Evolutionary conservation across 2,797 vertebrate species (phyloP), one percentile per base, ranked within the genome.

Genomic region (Alosa sapidissima): DNA sequence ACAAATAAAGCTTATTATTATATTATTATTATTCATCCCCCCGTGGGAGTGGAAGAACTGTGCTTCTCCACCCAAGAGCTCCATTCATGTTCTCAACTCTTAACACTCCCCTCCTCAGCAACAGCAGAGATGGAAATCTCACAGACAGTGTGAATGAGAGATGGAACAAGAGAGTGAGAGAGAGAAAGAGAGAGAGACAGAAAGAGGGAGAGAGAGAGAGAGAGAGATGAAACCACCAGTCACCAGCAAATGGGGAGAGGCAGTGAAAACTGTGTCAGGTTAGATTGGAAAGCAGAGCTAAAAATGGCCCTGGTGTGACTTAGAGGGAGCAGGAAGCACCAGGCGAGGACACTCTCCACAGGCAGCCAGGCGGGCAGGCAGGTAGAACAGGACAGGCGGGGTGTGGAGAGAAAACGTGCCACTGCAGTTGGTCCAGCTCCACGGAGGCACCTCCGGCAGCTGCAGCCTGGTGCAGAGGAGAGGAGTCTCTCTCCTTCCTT

Each of bases 251-350:
- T 14, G 4, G 65, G 5, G 65, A 36, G 28, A 36, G 65, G 72
- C 72, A 19, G 11, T 78, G 36, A 78, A 78, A 78, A 78, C 16
- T 78, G 72, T 78, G 72, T 78, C 72, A 78, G 72, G 72, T 47
- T 47, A 47, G 72, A 45, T 6, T 19, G 41, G 72, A 78, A 45
- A 45, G 72, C 72, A 47, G 41, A 11, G 41, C 41, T 78, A 78
- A 47, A 78, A 78, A 47, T 72, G 55, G 47, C 28, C 55, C n/a
- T 41, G 52, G 33, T 81, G n/a, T 21, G 65, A 78, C 72, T 45
- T 41, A 6, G 36, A 78, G 72, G 72, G 72, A 78, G 72, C 36
- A 78, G 72, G 41, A 47, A 47, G 36, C 72, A 78, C 72, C 72
- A 36, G 16, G 72, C 45, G 28, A 75, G 68, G 36, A 33, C 9